Percentiles rank a stretch among this genome's conserved stretches.
phyloP scores from a whole-genome alignment of 2,888 invertebrate genomes.

The Thumatha senex region DNA sequence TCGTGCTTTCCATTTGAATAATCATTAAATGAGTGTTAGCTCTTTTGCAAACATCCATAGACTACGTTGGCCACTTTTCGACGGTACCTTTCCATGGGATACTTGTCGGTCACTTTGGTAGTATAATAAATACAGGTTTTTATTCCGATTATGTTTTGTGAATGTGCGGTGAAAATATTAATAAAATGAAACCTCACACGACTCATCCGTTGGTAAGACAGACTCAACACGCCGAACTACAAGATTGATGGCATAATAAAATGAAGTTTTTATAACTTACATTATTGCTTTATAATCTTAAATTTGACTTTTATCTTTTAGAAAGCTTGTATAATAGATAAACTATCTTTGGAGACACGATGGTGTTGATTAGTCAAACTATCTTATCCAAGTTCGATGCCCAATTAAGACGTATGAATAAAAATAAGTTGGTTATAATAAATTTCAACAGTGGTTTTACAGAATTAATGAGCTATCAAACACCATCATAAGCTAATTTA shows the following conservation, averaged over 20 bases:
- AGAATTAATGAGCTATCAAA: slow-evolving; percentile 46
- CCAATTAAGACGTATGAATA: slow-evolving; percentile 60
- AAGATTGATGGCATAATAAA: slow-evolving; percentile 81
- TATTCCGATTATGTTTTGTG: too few relatives aligned
- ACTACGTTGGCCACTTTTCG: too few relatives aligned
- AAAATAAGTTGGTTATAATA: slow-evolving; percentile 50
- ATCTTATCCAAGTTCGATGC: slow-evolving; percentile 44
- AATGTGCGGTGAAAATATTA: slow-evolving; percentile 23
- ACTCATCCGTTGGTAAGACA: slow-evolving; percentile 40
- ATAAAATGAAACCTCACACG: slow-evolving; percentile 61
- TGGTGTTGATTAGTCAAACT: slow-evolving; percentile 65
- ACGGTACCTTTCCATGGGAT: too few relatives aligned
- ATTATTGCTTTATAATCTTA: slow-evolving; percentile 76
- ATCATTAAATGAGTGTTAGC: too few relatives aligned
- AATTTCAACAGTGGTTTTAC: slow-evolving; percentile 43
- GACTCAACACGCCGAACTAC: slow-evolving; percentile 55
- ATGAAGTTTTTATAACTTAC: slow-evolving; percentile 70
- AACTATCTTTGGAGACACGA: slow-evolving; percentile 69
- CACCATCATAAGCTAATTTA: slow-evolving; percentile 46
- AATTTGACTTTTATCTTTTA: slow-evolving; percentile 77
- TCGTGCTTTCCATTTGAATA: too few relatives aligned
- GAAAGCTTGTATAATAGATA: slow-evolving; percentile 75
- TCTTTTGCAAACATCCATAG: too few relatives aligned
- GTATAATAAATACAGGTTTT: too few relatives aligned
- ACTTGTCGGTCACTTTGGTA: too few relatives aligned